phyloP scores from a whole-genome alignment of 1,140 invertebrate species.

The Saccostrea cuccullata region DNA sequence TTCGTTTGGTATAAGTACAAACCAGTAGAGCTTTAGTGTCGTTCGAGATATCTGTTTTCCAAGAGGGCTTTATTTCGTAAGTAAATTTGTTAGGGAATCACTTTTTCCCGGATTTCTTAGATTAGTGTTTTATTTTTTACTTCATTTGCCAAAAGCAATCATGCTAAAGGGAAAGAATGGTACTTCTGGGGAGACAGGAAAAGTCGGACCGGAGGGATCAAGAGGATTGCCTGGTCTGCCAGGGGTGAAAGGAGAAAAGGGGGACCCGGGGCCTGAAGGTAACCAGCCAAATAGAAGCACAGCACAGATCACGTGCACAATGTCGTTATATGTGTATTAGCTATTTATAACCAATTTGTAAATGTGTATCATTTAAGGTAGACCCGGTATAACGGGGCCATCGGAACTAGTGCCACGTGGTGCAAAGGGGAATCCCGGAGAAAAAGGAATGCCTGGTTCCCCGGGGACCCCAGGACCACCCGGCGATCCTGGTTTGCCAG shows the following conservation, averaged over 20 bases:
- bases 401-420: not conserved
- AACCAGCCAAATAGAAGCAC: not conserved
- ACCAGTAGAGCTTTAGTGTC: too few species aligned
- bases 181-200: not conserved
- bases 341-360: not conserved
- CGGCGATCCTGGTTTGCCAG: not conserved
- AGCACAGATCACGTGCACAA: not conserved
- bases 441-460: constrained; percentile 14
- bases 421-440: not conserved
- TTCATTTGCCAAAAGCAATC: not conserved
- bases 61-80: too few species aligned
- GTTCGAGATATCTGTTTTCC: too few species aligned
- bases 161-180: not conserved
- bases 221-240: not conserved
- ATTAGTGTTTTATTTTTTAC: too few species aligned
- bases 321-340: not conserved
- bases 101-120: too few species aligned
- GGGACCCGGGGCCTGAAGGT: not conserved
- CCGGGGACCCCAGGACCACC: not conserved
- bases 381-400: not conserved
- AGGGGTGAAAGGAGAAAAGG: not conserved
- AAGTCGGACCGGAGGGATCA: not conserved
- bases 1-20: too few species aligned
- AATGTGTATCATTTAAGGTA: not conserved
- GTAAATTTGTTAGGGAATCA: too few species aligned